Conservation (phyloP, 1,140 invertebrate species). For the Ladona fulva region DNA sequence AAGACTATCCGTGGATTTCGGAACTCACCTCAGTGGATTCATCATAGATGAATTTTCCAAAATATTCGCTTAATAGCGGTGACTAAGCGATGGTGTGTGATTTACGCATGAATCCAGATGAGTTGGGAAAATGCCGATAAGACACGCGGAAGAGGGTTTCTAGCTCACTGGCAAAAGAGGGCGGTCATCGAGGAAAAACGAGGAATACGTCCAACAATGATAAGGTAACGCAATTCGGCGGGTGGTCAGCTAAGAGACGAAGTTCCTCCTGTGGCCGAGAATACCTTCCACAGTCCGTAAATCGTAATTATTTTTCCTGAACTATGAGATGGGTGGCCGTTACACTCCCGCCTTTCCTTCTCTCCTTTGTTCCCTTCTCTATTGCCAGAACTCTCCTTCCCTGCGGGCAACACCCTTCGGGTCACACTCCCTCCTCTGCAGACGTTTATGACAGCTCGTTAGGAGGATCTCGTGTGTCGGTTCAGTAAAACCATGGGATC, state of each 20-base stretch:
- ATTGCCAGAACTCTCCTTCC: neutral
- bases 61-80: too few relatives aligned
- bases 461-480: neutral
- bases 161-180: too few relatives aligned
- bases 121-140: too few relatives aligned
- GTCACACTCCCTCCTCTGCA: neutral
- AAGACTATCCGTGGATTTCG: too few relatives aligned
- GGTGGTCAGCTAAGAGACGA: neutral
- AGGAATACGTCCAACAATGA: too few relatives aligned
- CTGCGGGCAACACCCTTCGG: neutral
- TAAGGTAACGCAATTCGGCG: too few relatives aligned
- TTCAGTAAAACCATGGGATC: neutral
- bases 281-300: neutral
- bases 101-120: too few relatives aligned
- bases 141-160: too few relatives aligned
- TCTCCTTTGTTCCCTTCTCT: neutral
- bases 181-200: too few relatives aligned
- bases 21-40: too few relatives aligned
- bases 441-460: constrained; percentile 4
- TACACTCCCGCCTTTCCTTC: neutral
- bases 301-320: neutral
- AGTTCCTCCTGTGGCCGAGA: neutral
- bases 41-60: too few relatives aligned
- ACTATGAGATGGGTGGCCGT: neutral
- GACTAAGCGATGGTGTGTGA: too few relatives aligned